These are phyloP conservation scores for Heterodera carotae DNA, from an alignment of 1,140 invertebrate species.

Conservation along the genomic window DNA sequence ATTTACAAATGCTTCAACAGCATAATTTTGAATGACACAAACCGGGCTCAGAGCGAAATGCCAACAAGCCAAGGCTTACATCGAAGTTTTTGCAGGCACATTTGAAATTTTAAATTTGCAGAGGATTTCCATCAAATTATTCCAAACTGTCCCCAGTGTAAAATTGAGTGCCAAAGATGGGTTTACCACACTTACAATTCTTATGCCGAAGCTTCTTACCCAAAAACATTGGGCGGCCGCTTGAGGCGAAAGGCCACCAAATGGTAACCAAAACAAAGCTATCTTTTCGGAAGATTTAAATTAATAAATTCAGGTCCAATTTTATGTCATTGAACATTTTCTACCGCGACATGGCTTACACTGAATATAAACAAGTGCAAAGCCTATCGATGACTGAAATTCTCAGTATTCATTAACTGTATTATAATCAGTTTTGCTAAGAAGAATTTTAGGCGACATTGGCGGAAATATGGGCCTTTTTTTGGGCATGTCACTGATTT, in stretches of 20 bases:
- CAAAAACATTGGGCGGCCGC: constrained; percentile 44
- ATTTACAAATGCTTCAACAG: constrained; percentile 43
- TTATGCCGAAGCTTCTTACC: constrained; percentile 53
- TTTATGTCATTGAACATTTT: constrained; percentile 63
- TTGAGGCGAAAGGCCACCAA: constrained; percentile 26
- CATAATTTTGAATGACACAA: constrained; percentile 26
- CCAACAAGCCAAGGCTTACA: background rate
- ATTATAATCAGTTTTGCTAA: constrained; percentile 14
- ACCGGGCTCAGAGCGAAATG: constrained; percentile 15
- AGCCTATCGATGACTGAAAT: constrained; percentile 53
- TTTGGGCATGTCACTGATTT: constrained; percentile 61
- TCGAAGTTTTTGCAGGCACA: too few relatives aligned
- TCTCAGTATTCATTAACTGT: constrained; percentile 17
- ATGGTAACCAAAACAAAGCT: background rate
- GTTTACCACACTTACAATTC: constrained; percentile 62
- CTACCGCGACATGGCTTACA: constrained; percentile 62
- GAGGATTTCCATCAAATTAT: constrained; percentile 29
- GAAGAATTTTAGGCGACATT: constrained; percentile 48
- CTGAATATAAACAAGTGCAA: constrained; percentile 62
- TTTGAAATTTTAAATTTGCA: background rate
- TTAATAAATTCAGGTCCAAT: constrained; percentile 47
- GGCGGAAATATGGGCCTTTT: constrained; percentile 65
- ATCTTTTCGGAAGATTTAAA: background rate
- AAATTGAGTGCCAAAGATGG: constrained; percentile 60
- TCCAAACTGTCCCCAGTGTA: constrained; percentile 43